Base-by-base conservation (phyloP, 1,140 invertebrate genomes). In the Heliconius nattereri region DNA sequence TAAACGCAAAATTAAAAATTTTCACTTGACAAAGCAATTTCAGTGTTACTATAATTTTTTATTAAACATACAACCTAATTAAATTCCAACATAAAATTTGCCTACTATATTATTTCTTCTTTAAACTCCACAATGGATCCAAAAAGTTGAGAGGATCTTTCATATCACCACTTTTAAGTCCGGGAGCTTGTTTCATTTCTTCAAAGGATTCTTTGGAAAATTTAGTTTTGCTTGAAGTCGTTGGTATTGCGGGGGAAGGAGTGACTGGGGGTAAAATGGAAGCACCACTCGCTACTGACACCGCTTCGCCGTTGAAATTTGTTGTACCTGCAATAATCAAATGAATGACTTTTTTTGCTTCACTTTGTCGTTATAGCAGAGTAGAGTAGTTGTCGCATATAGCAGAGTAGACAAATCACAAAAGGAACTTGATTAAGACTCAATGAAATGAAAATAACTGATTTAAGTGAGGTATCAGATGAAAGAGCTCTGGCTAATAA, bases 81-180 rank as follows among this genome's bases (percentile, higher is more conserved):
- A 66, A 16, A 66, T 20, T 20, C 19, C 19, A 66, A 66, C 60
- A 66, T 29, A 66, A 29, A 66, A 66, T 66, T 29, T 29, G 8
- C 5, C 23, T 11, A 66, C 23, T 29, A 66, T 35, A 40, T 90
- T 88, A 95, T 83, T 92, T 94, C 81, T 95, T 95, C 89, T 95
- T 95, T 54, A 95, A 91, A 54, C 95, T 95, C 95, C 95, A 96
- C 76, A 96, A 87, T 0, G 95, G 95, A 82, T 96, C 95, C 8
- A 96, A 87, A 80, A 94, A 94, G 84, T 95, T 95, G 13, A 96
- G 89, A 2, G 95, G 95, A 85, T 96, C 95, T 74, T 94, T 94
- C 94, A 94, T 95, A 72, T 95, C 93, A 1, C 93, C 94, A 79
- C 90, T 95, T 76, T 91, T 94, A 49, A 95, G 87, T 5, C 94